Evolutionary conservation across 1,140 invertebrate species (phyloP), one percentile per base, ranked within the genome.

Genomic region (Neelides sp.): DNA sequence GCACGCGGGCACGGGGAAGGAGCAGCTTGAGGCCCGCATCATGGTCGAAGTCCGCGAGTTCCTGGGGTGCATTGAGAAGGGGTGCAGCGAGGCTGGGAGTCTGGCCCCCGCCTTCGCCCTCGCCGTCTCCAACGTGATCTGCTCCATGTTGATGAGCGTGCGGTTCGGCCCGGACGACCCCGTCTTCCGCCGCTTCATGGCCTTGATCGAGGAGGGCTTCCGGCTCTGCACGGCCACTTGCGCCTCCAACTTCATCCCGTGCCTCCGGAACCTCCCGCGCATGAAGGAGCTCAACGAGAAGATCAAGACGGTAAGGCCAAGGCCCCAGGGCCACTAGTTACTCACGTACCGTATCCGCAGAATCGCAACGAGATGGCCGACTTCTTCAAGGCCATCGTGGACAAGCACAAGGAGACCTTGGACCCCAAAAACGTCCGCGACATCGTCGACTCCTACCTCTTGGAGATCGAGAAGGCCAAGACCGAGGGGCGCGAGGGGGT

Each of bases 71-170:
- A 62, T 91, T 30, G 70, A 72, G 24, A 67, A 69, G 1, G 69
- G 71, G 32, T 71, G 76, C 35, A 78, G 78, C 0, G 69, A 71
- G 10, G 73, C 84, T 1, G 75, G 78, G 3, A 78, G 85, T 61
- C 65, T 85, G 15, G 82, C 81, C 3, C 75, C 78, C 0, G 68
- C 78, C 2, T 70, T 92, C 15, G 79, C 80, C n/a, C 75, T 83
- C 50, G 78, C 83, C 2, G 80, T 92, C 44, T 85, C 82, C 63
- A 95, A 94, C 66, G 85, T 94, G 0, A 91, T 95, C 50, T 91
- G 88, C 65, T 82, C 80, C 22, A 77, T 94, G 27, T 76, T 89
- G 54, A 93, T 94, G 86, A 83, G 83, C 15, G 78, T 86, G 0
- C 72, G 86, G 4, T 94, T 91, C 65, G 75, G 77, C 35, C 75